These are phyloP conservation scores for Nematostella vectensis DNA, from an alignment of 92 coral and sea anemone species.

Conservation along the genomic window DNA sequence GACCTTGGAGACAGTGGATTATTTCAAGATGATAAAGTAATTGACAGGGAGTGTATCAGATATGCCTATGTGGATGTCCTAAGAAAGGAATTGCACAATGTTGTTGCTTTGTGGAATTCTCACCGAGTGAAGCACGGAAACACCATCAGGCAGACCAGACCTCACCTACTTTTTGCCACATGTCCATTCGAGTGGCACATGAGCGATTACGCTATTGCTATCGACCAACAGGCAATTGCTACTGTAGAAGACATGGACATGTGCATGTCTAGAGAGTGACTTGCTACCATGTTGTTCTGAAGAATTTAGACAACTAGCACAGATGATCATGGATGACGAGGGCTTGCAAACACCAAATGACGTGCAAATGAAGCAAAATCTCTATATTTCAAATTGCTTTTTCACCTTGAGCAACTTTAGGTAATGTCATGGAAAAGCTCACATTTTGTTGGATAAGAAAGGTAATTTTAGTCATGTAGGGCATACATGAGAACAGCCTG, in stretches of 20 bases:
- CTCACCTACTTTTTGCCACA: constrained; percentile 23
- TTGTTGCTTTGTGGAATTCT: constrained; percentile 41
- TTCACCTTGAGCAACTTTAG: neutral
- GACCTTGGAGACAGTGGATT: constrained; percentile 34
- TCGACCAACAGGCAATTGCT: constrained; percentile 14
- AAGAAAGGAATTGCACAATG: constrained; percentile 30
- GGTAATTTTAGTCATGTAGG: too few species aligned
- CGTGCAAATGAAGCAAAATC: neutral
- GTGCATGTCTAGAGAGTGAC: neutral
- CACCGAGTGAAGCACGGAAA: constrained; percentile 36
- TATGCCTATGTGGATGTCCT: constrained; percentile 35
- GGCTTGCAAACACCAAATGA: neutral
- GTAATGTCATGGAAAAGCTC: too few species aligned
- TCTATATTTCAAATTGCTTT: neutral
- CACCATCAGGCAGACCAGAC: constrained; percentile 48
- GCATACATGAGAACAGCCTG: too few species aligned
- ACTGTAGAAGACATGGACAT: constrained; percentile 15
- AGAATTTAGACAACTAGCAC: neutral
- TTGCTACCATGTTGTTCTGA: neutral
- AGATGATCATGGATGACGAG: constrained; percentile 4
- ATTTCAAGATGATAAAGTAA: constrained; percentile 28
- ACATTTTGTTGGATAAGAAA: too few species aligned
- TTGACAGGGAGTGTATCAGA: constrained; percentile 35
- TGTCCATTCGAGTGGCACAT: constrained; percentile 10
- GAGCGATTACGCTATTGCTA: constrained; percentile 11